Base-by-base conservation (phyloP, 64 coral and sea anemone genomes). In the Montipora efflorescens region DNA sequence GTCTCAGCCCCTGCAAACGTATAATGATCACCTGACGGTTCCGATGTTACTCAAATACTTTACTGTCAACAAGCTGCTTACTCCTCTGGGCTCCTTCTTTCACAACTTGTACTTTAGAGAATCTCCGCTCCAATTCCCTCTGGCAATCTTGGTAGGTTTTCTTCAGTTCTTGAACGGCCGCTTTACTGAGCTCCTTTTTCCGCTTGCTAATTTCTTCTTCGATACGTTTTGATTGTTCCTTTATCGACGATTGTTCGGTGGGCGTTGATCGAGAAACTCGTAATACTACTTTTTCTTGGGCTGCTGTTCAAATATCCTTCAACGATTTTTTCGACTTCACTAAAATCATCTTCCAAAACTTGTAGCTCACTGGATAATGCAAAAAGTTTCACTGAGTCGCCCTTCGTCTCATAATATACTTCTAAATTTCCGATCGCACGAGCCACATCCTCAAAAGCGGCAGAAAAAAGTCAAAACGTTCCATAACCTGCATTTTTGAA, bases 401-500 rank as follows among this genome's bases (percentile, higher is more conserved):
- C 47, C 18, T 13, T 20, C 12, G 44, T 64, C 73, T 88, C 48
- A 47, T 59, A 74, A 7, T 88, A 23, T 36, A 36, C 51, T 75
- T 88, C 86, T 75, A 88, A 88, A 18, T 75, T 50, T 57, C 55
- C 46, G 50, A 22, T 9, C 0, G 85, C 85, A 19, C 22, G 49
- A 81, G 57, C 16, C 22, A 61, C 79, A 61, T 59, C 9, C 52
- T 81, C 79, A 53, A 22, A 88, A 12, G 6, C 7, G 18, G n/a
- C 87, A 28, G 36, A 36, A 36, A 36, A 36, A 36, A 36, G 70
- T 50, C 36, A 77, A 50, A 76, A 55, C 7, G 76, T 89, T 77
- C 87, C 87, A 89, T 77, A 8, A 76, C 72, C 36, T 88, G 85
- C 85, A 76, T 75, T 59, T 43, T 68, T 14, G 47, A 89, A 8